A percentile compares a stretch with the other conserved stretches of the same genome.
Conservation (phyloP, 2,797 vertebrate genomes). For the Chelon auratus region DNA sequence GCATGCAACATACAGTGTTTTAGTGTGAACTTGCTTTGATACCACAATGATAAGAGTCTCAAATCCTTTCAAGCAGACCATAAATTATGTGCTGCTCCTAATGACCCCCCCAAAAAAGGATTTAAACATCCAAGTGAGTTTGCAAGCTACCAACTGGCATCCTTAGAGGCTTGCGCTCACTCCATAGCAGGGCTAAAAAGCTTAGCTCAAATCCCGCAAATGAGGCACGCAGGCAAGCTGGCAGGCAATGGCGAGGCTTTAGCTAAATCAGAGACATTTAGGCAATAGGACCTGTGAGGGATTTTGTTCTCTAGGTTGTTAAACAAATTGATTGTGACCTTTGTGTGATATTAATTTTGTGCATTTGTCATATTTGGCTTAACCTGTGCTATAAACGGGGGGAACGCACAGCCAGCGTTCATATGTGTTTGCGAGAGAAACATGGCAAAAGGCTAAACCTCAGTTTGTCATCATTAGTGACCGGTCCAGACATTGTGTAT, state of each 20-base stretch:
- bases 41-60: slow-evolving; percentile 18
- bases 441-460: slow-evolving; percentile 3
- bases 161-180: slow-evolving; percentile 31
- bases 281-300: slow-evolving; percentile 55
- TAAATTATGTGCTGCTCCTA: slow-evolving; percentile 11
- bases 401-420: not conserved
- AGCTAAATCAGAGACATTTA: slow-evolving; percentile 62
- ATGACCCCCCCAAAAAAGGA: slow-evolving; percentile 26
- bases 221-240: slow-evolving; percentile 45
- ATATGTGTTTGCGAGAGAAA: slow-evolving; percentile 8
- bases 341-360: slow-evolving; percentile 48
- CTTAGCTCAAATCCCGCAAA: slow-evolving; percentile 66
- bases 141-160: slow-evolving; percentile 38
- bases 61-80: slow-evolving; percentile 18
- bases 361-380: slow-evolving; percentile 51
- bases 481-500: not conserved
- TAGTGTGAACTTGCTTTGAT: slow-evolving; percentile 13
- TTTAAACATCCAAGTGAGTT: slow-evolving; percentile 49
- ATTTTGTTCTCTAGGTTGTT: slow-evolving; percentile 64
- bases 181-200: slow-evolving; percentile 53
- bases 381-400: slow-evolving; percentile 35
- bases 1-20: not conserved
- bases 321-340: slow-evolving; percentile 74
- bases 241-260: slow-evolving; percentile 44
- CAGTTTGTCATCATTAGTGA: slow-evolving; percentile 5